Base-by-base conservation (phyloP, 2,113 vertebrate species). In the Galemys pyrenaicus region DNA sequence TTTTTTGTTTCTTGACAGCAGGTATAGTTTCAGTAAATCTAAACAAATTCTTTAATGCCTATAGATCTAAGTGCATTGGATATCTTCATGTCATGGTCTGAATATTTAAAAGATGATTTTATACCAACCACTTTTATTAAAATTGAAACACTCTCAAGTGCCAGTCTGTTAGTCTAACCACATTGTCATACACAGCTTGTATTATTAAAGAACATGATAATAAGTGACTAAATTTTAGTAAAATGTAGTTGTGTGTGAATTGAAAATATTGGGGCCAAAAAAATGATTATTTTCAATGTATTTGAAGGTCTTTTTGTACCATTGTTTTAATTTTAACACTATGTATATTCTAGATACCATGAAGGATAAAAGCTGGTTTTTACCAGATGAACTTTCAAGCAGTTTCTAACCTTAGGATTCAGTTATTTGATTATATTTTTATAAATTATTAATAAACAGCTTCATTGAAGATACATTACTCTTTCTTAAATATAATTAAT, bases 21-120 rank as follows among this genome's bases (percentile, higher is more conserved):
- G 93, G 92, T 97, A 82, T 89, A 91, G 67, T 41, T 64, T 46
- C 80, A 94, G 56, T 95, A 91, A 89, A 96, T 94, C 92, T 94
- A 96, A 97, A 82, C 84, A 97, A 70, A 65, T 67, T 92, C 49
- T 96, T 94, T 91, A 81, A 93, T 87, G 62, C 51, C 75, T 92
- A 73, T 70, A 94, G 89, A 94, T 81, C 71, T 58, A 94, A 96
- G 67, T 85, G 20, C 80, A 41, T 85, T 92, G 95, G 68, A 15
- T 94, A 54, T 77, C 75, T 93, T 56, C 44, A 87, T 95, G 67
- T 32, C 41, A 62, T 65, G 8, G 3, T 35, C 12, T 96, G 91
- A 86, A 94, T 96, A 96, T 97, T 96, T 96, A 95, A 95, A 94
- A 95, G 37, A 87, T 95, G 73, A 89, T 91, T 96, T 96, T 91